phyloP scores from a whole-genome alignment of 1,140 invertebrate species.

The Diprion similis region DNA sequence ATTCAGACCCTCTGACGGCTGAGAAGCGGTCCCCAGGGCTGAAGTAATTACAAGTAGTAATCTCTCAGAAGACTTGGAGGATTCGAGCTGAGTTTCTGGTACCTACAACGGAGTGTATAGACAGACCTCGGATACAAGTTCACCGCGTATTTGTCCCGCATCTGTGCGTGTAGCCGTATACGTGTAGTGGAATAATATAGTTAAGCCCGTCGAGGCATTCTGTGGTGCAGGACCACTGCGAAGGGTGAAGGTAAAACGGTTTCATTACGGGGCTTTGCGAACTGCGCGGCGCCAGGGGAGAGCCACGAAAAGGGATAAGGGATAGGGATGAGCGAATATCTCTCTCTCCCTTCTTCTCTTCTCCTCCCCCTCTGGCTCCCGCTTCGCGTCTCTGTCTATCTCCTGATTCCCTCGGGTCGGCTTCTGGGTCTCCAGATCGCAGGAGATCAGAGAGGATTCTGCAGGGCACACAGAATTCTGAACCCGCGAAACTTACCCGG shows the following conservation, averaged over 20 bases:
- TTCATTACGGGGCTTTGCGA: conserved; percentile 1
- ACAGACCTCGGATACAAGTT: neutral
- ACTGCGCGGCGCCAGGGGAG: neutral
- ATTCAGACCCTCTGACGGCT: neutral
- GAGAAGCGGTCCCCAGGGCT: conserved; percentile 21
- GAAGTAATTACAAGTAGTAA: conserved; percentile 31
- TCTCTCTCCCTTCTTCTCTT: neutral
- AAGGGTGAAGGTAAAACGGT: neutral
- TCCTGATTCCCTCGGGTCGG: neutral
- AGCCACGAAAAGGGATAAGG: neutral
- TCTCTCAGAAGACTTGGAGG: neutral
- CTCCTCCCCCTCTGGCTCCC: neutral
- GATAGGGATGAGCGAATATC: neutral
- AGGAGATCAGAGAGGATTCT: neutral
- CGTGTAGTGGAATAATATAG: neutral
- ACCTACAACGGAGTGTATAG: neutral
- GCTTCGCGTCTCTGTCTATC: neutral
- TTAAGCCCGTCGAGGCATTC: neutral
- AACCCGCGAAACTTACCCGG: neutral
- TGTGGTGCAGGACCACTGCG: neutral
- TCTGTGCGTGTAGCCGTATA: conserved; percentile 26
- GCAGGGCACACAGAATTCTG: neutral
- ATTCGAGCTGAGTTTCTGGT: neutral
- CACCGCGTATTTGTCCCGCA: neutral
- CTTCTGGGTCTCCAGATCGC: neutral